phyloP scores from a whole-genome alignment of 2,113 vertebrate genomes.

The Alaudala cheleensis region DNA sequence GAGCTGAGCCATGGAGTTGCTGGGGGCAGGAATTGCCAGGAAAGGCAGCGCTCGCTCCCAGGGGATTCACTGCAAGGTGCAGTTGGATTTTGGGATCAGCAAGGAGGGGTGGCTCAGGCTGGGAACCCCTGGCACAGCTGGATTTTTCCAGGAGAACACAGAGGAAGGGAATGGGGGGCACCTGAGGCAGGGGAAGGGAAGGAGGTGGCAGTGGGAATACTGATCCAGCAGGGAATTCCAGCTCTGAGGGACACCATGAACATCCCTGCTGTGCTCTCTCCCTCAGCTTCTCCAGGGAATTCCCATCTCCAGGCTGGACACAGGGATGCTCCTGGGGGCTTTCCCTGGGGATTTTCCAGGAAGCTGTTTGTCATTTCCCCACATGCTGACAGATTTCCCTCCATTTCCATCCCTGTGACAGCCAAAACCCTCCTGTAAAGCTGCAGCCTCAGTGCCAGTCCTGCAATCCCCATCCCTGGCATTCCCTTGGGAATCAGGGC shows the following conservation, averaged over 20 bases:
- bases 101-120: neutral
- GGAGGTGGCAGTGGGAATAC: fast-evolving
- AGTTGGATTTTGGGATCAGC: neutral
- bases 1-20: neutral
- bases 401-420: neutral
- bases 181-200: neutral
- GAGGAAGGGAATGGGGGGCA: neutral
- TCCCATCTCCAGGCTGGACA: neutral
- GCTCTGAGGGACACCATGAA: no score
- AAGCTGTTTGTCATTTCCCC: neutral
- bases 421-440: neutral
- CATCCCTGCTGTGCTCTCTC: fast-evolving
- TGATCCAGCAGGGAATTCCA: neutral
- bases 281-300: neutral
- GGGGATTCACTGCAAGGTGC: neutral
- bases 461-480: neutral
- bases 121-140: neutral
- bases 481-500: neutral
- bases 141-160: neutral
- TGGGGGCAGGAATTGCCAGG: neutral
- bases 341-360: neutral
- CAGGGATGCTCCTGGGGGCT: neutral
- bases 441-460: neutral
- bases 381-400: neutral
- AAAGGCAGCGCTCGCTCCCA: neutral